Percentiles rank a stretch among this genome's conserved stretches.
Conservation (phyloP, 1,140 invertebrate genomes). For the Radopholus similis region DNA sequence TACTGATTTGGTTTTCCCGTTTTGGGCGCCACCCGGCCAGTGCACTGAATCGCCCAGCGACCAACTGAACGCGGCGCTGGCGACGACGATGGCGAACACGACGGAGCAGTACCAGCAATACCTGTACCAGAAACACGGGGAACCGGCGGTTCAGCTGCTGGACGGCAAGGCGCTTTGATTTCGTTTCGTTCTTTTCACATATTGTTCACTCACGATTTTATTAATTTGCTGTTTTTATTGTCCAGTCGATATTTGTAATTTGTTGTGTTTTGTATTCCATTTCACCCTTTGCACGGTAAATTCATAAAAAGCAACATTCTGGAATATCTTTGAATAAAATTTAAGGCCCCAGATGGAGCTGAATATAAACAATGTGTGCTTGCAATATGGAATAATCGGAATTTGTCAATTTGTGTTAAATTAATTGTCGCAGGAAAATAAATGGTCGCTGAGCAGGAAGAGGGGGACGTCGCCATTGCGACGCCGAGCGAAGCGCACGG, state of each 20-base stretch:
- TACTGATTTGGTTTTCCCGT: too few relatives aligned
- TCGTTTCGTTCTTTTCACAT: not conserved
- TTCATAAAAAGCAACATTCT: too few relatives aligned
- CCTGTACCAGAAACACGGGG: not conserved
- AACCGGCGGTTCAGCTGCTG: not conserved
- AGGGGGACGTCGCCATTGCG: too few relatives aligned
- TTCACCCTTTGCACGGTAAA: too few relatives aligned
- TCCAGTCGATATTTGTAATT: not conserved
- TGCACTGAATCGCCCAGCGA: constrained; percentile 26
- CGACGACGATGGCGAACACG: not conserved
- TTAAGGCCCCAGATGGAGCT: not conserved
- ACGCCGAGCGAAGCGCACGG: not conserved
- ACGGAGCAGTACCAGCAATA: not conserved
- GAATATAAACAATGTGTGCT: not conserved
- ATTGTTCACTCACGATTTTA: not conserved
- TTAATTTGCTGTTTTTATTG: not conserved
- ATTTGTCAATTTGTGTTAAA: constrained; percentile 10
- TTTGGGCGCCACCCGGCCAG: constrained; percentile 70
- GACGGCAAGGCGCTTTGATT: not conserved
- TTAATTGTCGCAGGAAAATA: not conserved
- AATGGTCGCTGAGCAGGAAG: not conserved
- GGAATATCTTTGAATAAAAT: not conserved
- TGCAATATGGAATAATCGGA: not conserved
- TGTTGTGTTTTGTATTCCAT: too few relatives aligned
- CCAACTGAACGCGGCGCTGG: constrained; percentile 13